phyloP scores from a whole-genome alignment of 2,888 invertebrate genomes.

The Altica lythri region DNA sequence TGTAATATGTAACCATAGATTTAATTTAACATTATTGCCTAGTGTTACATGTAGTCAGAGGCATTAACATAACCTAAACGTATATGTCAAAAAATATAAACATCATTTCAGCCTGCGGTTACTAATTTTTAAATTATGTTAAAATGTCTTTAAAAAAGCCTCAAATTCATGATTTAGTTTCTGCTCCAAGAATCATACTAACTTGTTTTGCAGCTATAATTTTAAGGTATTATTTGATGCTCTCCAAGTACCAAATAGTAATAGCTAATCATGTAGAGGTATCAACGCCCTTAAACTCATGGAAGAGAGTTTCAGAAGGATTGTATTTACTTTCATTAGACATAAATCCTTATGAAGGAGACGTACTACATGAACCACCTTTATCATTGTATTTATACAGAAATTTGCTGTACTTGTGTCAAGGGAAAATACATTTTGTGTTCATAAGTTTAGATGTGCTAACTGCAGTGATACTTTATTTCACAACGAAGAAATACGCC shows the following conservation, averaged over 20 bases:
- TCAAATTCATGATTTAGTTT: conserved; percentile 10
- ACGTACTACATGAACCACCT: conserved; percentile 91
- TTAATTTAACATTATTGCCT: too few species aligned
- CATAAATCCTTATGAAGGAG: conserved; percentile 87
- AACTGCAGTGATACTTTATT: conserved; percentile 74
- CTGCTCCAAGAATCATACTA: conserved; percentile 18
- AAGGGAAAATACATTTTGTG: conserved; percentile 63
- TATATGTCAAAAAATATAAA: conserved; percentile 3
- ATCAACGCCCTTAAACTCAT: conserved; percentile 86
- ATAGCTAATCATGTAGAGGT: conserved; percentile 82
- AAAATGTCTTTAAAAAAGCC: conserved; percentile 28
- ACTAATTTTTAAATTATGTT: too few species aligned
- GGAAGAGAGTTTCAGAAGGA: conserved; percentile 84
- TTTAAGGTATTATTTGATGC: conserved; percentile 72
- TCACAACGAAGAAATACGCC: conserved; percentile 72
- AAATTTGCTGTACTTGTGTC: conserved; percentile 62
- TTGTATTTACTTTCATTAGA: conserved; percentile 73
- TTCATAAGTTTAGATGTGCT: conserved; percentile 78
- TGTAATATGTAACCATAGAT: too few species aligned
- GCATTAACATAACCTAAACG: not conserved
- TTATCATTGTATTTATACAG: conserved; percentile 71
- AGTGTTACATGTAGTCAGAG: too few species aligned
- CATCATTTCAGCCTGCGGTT: conserved; percentile 3
- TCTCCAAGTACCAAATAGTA: conserved; percentile 70
- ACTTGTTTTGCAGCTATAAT: conserved; percentile 62